Evolutionary conservation across 2,888 invertebrate genomes (phyloP), one percentile per base, ranked within the genome.

Genomic region (Dicycla oo): DNA sequence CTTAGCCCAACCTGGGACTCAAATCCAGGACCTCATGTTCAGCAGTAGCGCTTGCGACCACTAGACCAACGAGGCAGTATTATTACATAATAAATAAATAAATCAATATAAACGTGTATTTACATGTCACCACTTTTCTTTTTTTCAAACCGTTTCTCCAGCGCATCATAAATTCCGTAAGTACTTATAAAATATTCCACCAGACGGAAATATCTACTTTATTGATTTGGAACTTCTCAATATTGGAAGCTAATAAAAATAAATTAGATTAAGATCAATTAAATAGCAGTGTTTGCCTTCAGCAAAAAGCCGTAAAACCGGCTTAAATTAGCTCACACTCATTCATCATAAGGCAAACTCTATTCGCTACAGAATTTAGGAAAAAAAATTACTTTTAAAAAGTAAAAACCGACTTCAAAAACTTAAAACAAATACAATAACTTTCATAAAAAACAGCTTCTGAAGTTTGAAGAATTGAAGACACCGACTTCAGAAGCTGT

Each of bases 131-230:
- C 13, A 26, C 15, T 18, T 23, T 23, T 20, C 3, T 23, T 53
- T 26, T 8, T 45, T 51, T 68, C 51, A 20, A 11, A 30, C 2
- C 38, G 7, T 18, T 30, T n/a, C 40, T 57, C 26, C 47, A 40
- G 23, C 30, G 30, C 70, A 23, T 43, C 73, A 40, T 40, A 72
- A 72, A 72, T 34, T 49, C 20, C 40, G 23, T 20, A 23, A 71
- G 38, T 40, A 20, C 20, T n/a, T 23, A 23, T 60, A 34, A 73
- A 51, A 71, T 49, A n/a, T 60, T 51, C 3, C 10, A 45, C 34
- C n/a, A 60, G 49, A 60, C 30, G 43, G 43, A 34, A 23, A 49
- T 58, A n/a, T 43, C 0, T 30, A 40, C 26, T 73, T 60, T n/a
- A 71, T 60, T 20, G 15, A 13, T 34, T 58, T 43, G 8, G 23